Evolutionary conservation across 2,113 vertebrate species (phyloP), one percentile per base, ranked within the genome.

Genomic region (Eurypyga helias): DNA sequence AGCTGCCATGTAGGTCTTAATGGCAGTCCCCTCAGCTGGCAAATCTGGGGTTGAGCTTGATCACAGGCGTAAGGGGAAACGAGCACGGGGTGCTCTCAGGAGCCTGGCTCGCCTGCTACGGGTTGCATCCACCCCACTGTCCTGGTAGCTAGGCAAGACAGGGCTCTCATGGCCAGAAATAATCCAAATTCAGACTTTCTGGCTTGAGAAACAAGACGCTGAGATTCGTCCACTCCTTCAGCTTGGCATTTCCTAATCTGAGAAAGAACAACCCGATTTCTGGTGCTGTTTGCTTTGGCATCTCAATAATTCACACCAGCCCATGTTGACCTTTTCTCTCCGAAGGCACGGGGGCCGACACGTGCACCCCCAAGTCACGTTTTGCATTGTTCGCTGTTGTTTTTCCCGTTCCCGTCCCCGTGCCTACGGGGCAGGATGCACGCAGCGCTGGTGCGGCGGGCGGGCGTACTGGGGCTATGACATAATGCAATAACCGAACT

Each of bases 101-200:
- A 78, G 28, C 12, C 18, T 25, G n/a, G 31, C 10, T 43, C 2
- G 0, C 48, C 25, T 43, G n/a, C 12, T 25, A 7, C 0, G 1
- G 24, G 11, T 33, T 15, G 2, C n/a, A 60, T 33, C 55, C 20
- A 55, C 10, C 17, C 31, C 18, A 8, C 38, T 33, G 18, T 80
- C 31, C 34, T 2, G 0, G 54, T 46, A 61, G 18, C 13, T 29
- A 31, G 36, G n/a, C 1, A 1, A 58, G 41, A 45, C 4, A 11
- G n/a, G 45, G 38, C 24, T 58, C 24, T 64, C 2, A 5, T 11
- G 3, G 17, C 48, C 48, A 82, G 52, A 54, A 58, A 25, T 11
- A 52, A 57, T 7, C 16, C 48, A 62, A 16, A 91, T 41, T 38
- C 49, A 54, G 43, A n/a, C n/a, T n/a, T 73, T 67, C 45, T 43